Percentiles rank a stretch among this genome's conserved stretches.
Evolutionary conservation across 2,888 invertebrate species (phyloP).

Genomic region (Eupithecia subumbrata): DNA sequence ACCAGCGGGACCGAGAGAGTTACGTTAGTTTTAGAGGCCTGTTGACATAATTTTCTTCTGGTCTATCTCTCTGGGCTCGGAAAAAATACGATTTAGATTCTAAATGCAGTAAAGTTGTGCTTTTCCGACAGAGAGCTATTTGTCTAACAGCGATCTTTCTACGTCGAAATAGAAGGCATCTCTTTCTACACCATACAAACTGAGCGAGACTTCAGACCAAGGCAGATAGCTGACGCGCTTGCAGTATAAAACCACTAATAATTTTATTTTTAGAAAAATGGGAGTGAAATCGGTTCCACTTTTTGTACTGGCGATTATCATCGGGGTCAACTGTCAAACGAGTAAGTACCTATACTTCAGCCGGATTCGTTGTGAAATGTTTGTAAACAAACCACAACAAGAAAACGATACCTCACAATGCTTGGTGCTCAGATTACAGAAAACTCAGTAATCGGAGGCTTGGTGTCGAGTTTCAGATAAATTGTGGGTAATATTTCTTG

Average conservation of each 20-base stretch:
- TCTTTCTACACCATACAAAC: too few species aligned
- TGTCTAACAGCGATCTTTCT: too few species aligned
- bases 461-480: neutral
- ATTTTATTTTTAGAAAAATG: slow-evolving; percentile 53
- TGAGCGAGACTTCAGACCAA: too few species aligned
- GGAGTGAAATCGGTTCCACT: slow-evolving; percentile 47
- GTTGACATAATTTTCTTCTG: too few species aligned
- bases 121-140: too few species aligned
- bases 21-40: too few species aligned
- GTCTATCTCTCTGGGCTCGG: too few species aligned
- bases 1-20: neutral
- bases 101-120: too few species aligned
- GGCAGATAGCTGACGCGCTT: too few species aligned
- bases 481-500: neutral
- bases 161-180: too few species aligned
- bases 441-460: neutral
- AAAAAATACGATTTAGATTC: too few species aligned
- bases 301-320: slow-evolving; percentile 45
- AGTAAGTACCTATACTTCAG: slow-evolving; percentile 46
- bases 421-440: neutral
- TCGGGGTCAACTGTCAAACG: slow-evolving; percentile 45
- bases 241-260: neutral
- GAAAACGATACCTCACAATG: neutral
- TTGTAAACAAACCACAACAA: neutral
- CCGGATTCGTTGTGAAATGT: neutral